Conservation (phyloP, 2,113 vertebrate genomes). For the Aspiorhynchus laticeps region DNA sequence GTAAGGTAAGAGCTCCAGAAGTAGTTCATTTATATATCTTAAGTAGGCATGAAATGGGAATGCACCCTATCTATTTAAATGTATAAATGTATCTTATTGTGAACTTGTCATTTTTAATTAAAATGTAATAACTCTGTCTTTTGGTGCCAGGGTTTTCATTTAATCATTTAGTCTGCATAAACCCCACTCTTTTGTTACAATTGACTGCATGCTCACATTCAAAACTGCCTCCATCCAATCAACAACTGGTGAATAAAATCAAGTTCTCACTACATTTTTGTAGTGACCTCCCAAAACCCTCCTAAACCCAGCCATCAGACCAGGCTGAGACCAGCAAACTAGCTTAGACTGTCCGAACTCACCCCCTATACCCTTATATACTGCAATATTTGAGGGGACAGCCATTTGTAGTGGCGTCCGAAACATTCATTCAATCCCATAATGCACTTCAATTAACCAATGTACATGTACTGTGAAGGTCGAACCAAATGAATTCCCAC, state of each 20-base stretch:
- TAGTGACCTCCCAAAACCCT: background rate
- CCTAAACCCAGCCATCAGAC: background rate
- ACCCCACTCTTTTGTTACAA: background rate
- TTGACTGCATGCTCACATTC: background rate
- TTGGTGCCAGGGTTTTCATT: background rate
- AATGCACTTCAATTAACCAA: background rate
- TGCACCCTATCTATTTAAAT: too few species aligned
- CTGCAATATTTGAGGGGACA: background rate
- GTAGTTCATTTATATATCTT: background rate
- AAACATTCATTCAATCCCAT: background rate
- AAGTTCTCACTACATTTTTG: background rate
- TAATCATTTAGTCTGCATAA: background rate
- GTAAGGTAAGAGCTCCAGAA: constrained; percentile 13
- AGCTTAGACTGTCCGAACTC: background rate
- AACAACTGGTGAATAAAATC: background rate
- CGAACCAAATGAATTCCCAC: too few species aligned
- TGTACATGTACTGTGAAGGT: background rate
- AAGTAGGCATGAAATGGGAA: background rate
- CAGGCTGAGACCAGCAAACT: background rate
- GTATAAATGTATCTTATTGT: too few species aligned
- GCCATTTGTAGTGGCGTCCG: background rate
- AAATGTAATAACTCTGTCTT: background rate
- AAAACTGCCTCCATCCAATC: background rate
- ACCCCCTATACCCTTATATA: background rate
- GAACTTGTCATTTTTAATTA: background rate